Base-by-base conservation (phyloP, 2,113 vertebrate species). In the Rhea americana region DNA sequence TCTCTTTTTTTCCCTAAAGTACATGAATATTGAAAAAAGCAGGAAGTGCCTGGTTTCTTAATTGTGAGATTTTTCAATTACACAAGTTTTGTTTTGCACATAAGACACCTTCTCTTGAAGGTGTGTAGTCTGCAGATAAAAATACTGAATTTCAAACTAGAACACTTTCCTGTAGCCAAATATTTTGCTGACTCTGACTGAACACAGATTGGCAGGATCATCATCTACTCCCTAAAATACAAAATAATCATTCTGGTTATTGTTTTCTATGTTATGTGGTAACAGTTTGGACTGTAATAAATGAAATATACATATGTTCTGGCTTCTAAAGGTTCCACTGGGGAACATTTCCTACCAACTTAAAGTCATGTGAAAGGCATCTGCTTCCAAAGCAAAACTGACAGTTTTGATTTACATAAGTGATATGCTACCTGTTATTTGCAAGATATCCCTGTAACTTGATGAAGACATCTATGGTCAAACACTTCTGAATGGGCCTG, bases 241-340 rank as follows among this genome's bases (percentile, higher is more conserved):
- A 79, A 92, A 95, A 92, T 70, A 93, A 93, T 85, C 66, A 92
- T 71, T 72, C 47, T 67, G 85, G 48, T 51, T 84, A 88, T 80
- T 90, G 80, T 85, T 82, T 74, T 66, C 61, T n/a, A 71, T 63
- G 74, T 87, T 82, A 88, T 85, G 39, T 37, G 47, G 80, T 93
- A 82, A 87, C 83, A 95, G 65, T 91, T 79, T 71, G 35, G 71
- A 95, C n/a, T 35, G 26, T 71, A 93, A 73, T 85, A 87, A 83
- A 87, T 93, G 56, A 95, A 93, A 88, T 68, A 93, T 26, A 70
- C 37, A 90, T 93, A 81, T 67, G 39, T 93, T 93, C 76, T 91
- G 28, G 61, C 61, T 82, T 91, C 75, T 48, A 91, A 92, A 53
- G 82, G 67, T 92, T 92, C 77, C 82, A 77, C 24, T 22, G 14